Percentiles rank a stretch among this genome's conserved stretches.
These are phyloP conservation scores for Pomatostomus ruficeps DNA, from an alignment of 2,113 vertebrate species.

Conservation along the genomic window DNA sequence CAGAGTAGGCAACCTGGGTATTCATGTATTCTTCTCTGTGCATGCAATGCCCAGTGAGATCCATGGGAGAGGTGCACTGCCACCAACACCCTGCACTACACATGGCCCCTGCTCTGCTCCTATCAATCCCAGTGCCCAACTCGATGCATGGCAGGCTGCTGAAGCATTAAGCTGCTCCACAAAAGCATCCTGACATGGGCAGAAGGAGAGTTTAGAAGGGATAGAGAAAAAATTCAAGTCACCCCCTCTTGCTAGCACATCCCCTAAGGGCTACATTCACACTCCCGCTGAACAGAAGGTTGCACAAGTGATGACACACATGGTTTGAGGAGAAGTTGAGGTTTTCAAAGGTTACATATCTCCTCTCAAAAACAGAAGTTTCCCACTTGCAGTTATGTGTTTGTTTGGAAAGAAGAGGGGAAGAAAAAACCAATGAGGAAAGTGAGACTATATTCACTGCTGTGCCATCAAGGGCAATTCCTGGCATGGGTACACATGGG, in stretches of 20 bases:
- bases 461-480: background rate
- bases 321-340: background rate
- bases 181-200: background rate
- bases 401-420: background rate
- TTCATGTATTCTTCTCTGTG: background rate
- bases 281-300: constrained; percentile 29
- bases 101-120: background rate
- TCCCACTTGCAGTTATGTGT: background rate
- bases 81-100: rapidly evolving
- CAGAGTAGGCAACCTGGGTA: background rate
- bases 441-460: rapidly evolving
- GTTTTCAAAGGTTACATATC: constrained; percentile 8
- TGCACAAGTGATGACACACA: background rate
- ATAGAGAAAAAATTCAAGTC: background rate
- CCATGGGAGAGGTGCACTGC: rapidly evolving
- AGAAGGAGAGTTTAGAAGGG: background rate
- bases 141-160: background rate
- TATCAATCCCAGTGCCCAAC: background rate
- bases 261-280: constrained; percentile 18
- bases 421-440: background rate
- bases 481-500: rapidly evolving
- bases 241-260: background rate
- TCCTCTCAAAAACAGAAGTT: constrained; percentile 11
- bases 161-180: background rate
- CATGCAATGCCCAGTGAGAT: background rate